Conservation (phyloP, 2,113 vertebrate genomes). For the Podilymbus podiceps region DNA sequence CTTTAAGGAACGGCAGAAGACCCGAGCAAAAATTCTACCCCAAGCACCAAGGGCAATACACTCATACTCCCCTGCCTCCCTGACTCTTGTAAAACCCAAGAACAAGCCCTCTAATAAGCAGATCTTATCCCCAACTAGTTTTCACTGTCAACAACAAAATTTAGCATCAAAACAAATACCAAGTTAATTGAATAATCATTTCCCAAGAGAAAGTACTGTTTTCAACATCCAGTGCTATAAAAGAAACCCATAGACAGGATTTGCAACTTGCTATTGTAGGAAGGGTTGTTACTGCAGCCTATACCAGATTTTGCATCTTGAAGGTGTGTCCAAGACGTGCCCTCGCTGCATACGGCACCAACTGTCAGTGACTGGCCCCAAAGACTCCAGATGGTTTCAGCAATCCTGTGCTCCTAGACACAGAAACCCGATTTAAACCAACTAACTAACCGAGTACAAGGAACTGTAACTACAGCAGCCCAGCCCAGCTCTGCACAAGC, state of each 20-base stretch:
- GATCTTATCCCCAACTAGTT: background rate
- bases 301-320: background rate
- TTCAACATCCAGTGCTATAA: background rate
- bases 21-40: background rate
- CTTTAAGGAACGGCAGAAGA: background rate
- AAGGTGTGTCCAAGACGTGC: background rate
- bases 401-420: background rate
- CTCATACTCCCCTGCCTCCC: background rate
- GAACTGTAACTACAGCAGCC: background rate
- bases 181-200: background rate
- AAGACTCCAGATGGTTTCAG: background rate
- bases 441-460: accelerated
- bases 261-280: background rate
- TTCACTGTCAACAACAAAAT: background rate
- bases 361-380: background rate
- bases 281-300: background rate
- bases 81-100: background rate
- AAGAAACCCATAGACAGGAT: background rate
- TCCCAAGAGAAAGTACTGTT: background rate
- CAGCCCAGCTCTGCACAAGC: background rate
- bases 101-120: background rate
- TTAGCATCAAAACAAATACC: background rate
- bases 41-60: background rate
- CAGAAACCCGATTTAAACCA: background rate
- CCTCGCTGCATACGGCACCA: background rate